Evolutionary conservation across 2,113 vertebrate genomes (phyloP).

Genomic region (Stegastes partitus): DNA sequence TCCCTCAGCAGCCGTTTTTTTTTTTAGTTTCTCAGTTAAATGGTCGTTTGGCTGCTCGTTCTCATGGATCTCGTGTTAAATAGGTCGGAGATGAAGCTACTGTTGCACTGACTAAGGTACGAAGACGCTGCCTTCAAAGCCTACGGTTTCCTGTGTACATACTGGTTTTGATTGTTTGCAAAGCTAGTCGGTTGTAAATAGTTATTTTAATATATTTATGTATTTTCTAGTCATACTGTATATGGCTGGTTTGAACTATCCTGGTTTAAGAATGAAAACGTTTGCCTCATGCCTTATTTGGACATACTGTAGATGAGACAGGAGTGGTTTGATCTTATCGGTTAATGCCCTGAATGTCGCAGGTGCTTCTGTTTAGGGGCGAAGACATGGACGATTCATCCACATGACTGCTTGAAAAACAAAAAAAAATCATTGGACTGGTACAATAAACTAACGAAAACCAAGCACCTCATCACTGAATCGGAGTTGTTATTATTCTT

Average conservation of each 20-base stretch:
- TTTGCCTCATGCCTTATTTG: constrained; percentile 77
- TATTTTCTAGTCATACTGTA: constrained; percentile 74
- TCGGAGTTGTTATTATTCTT: constrained; percentile 19
- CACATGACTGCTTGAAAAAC: constrained; percentile 39
- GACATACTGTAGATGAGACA: constrained; percentile 48
- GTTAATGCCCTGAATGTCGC: constrained; percentile 31
- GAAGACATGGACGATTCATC: background rate
- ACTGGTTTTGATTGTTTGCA: constrained; percentile 68
- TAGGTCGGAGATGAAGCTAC: constrained; percentile 18
- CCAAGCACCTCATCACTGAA: constrained; percentile 18
- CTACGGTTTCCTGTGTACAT: constrained; percentile 55
- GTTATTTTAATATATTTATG: constrained; percentile 82
- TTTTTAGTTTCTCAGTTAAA: constrained; percentile 3
- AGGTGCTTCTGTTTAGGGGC: constrained; percentile 35
- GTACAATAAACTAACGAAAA: constrained; percentile 54
- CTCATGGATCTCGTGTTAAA: constrained; percentile 10
- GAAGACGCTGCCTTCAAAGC: constrained; percentile 39
- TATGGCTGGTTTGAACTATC: constrained; percentile 62
- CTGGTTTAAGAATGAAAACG: constrained; percentile 59
- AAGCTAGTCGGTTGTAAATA: constrained; percentile 78
- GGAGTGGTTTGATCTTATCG: constrained; percentile 15
- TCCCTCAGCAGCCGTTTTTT: background rate
- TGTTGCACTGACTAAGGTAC: constrained; percentile 71
- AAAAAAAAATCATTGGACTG: constrained; percentile 51
- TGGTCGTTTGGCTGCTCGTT: constrained; percentile 39